phyloP scores from a whole-genome alignment of 2,797 vertebrate species.

The Sphaeramia orbicularis region DNA sequence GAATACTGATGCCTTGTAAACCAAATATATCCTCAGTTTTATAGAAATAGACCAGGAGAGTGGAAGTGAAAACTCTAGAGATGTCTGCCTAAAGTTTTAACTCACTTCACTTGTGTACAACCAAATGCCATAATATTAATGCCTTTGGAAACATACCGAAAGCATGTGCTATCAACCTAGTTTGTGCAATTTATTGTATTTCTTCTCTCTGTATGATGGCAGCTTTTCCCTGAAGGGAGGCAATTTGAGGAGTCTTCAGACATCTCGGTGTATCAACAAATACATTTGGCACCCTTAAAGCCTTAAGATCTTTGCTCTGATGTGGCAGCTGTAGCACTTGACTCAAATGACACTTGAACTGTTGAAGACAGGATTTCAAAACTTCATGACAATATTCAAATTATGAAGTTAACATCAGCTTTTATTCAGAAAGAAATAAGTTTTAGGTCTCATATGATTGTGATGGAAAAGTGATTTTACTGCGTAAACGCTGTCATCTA shows the following conservation, averaged over 20 bases:
- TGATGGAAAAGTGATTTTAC: too few species aligned
- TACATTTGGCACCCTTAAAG: constrained; percentile 6
- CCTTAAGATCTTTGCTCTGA: background rate
- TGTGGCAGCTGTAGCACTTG: background rate
- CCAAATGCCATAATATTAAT: background rate
- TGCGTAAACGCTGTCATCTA: too few species aligned
- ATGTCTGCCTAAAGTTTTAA: background rate
- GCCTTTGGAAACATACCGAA: background rate
- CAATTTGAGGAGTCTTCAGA: constrained; percentile 2
- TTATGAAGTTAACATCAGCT: background rate
- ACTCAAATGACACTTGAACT: constrained; percentile 5
- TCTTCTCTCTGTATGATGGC: background rate
- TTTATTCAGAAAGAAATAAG: too few species aligned
- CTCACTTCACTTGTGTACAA: background rate
- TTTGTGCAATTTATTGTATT: background rate
- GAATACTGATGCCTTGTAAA: background rate
- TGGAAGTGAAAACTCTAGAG: too few species aligned
- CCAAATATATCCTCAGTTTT: too few species aligned
- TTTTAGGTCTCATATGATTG: too few species aligned
- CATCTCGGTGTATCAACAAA: constrained; percentile 8
- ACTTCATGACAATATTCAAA: background rate
- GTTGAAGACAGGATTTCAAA: background rate
- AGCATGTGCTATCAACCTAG: background rate
- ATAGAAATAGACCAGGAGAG: too few species aligned
- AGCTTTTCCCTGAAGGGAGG: background rate